Evolutionary conservation across 2,888 invertebrate species (phyloP), one percentile per base, ranked within the genome.

Genomic region (Nomada ruficornis): DNA sequence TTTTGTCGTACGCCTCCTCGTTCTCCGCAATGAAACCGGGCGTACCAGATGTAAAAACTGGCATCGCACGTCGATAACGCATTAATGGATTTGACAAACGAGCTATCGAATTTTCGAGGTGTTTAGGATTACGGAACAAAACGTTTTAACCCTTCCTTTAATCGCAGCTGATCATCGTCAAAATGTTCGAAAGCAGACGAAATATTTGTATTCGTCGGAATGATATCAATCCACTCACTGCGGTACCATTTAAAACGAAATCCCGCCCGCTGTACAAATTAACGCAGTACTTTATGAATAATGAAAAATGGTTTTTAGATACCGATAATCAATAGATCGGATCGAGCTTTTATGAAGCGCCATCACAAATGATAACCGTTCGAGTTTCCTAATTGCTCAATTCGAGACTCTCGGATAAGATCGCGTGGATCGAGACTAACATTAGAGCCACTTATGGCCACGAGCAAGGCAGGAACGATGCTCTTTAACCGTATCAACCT

Each of bases 401-500:
- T 44, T 18, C 23, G 7, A 42, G 15, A 55, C n/a, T 7, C 10
- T 18, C 23, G 68, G 18, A 57, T 57, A 26, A 68, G 18, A 29
- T 60, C 4, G 18, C 29, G 74, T 82, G 79, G 76, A 77, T 76
- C 69, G 70, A 69, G 82, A 68, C 77, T 69, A 78, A 60, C 75
- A 62, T 67, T 57, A 54, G 54, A 55, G 52, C 72, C 87, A 75
- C 77, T 87, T 80, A 77, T 72, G 69, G 68, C 50, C 74, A 44
- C 54, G 60, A 85, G 76, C 76, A 60, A 72, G 74, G 62, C 36
- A 62, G 77, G 74, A 77, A 78, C 77, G 73, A 72, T 80, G 77
- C 83, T 72, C 85, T 83, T 86, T 86, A 87, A 86, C 81, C 87
- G 78, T 57, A 36, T 69, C 68, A 57, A 54, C 68, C 77, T 86